Base-by-base conservation (phyloP, 2,113 vertebrate species). In the Asarcornis scutulata region DNA sequence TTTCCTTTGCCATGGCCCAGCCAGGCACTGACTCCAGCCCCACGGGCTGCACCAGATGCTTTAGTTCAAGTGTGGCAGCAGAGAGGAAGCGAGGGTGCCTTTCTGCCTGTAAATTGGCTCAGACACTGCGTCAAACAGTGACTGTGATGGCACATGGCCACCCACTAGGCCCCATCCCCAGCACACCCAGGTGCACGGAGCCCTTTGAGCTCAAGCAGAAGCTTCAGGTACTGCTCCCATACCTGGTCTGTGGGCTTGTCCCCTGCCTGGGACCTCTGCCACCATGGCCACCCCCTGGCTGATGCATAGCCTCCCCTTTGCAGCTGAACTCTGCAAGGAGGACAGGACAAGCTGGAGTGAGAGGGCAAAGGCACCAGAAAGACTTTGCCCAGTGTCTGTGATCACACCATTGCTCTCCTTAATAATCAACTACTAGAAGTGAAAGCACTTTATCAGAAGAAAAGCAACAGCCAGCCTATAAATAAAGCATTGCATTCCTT, bases 151-250 rank as follows among this genome's bases (percentile, higher is more conserved):
- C 36, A 83, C 17, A 40, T 40, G 53, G 38, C 12, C 32, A 50
- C 5, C 64, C 50, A 59, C 36, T 34, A 22, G 1, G 0, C 27
- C 44, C 50, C 6, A 3, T 22, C 31, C 23, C 11, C 0, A 3
- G 26, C 31, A 22, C 1, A 7, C 23, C 59, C n/a, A 40, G 6
- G 4, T 31, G 6, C 2, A 1, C 13, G 5, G 5, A 71, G 13
- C 17, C 40, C 32, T n/a, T 76, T 1, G 2, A 88, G 17, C 6
- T 4, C 2, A 14, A 92, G 64, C 17, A 58, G 7, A 46, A 84
- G 36, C 29, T 59, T 6, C 56, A 46, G 64, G 20, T 29, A 7
- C 21, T 1, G 3, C 0, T 0, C 32, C 25, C 1, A 0, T 34
- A 29, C 44, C 10, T 27, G 9, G 18, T 40, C 11, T 34, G 20